Evolutionary conservation across 2,888 invertebrate species (phyloP), one percentile per base, ranked within the genome.

Genomic region (Acleris laterana): DNA sequence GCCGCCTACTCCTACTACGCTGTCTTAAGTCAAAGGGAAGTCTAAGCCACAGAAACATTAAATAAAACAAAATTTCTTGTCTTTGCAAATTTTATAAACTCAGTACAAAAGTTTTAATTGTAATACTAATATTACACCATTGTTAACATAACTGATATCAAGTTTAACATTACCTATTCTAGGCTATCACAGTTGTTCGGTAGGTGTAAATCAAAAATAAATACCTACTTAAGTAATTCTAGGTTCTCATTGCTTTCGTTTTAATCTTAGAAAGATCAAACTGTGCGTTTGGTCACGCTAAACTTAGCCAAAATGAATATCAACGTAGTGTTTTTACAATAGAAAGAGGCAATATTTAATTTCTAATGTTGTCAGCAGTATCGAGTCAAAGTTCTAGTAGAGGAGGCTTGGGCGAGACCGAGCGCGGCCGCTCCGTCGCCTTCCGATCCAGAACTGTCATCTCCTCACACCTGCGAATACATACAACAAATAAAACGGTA

Each of bases 141-240:
- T 61, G 50, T 61, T 38, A 46, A 61, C 64, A 59, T 64, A 69
- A 67, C 20, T 57, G 58, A 50, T 69, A 62, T 56, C 16, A 60
- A 60, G 42, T 56, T 55, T 64, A 65, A 77, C 80, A 84, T 81
- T 77, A 38, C 38, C 38, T 38, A 77, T 75, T 81, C 87, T 90
- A 90, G 80, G 78, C 91, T 90, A 91, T 91, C 90, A 91, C 91
- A 91, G 90, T 82, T 88, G 73, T 80, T 78, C 80, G 79, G 79
- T 85, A 84, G 77, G 82, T 82, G 82, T 82, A 83, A 83, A 82
- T 73, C 72, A 48, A 58, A 49, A 58, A 62, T 63, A 49, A 63
- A 58, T 63, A 59, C 59, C 52, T 64, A 63, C 49, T 32, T 38
- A 38, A 38, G 38, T 62, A 62, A 38, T 53, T 53, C 58, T 63